Percentiles rank a stretch among this genome's conserved stretches.
These are phyloP conservation scores for Acleris cristana DNA, from an alignment of 2,888 invertebrate species.

Conservation along the genomic window DNA sequence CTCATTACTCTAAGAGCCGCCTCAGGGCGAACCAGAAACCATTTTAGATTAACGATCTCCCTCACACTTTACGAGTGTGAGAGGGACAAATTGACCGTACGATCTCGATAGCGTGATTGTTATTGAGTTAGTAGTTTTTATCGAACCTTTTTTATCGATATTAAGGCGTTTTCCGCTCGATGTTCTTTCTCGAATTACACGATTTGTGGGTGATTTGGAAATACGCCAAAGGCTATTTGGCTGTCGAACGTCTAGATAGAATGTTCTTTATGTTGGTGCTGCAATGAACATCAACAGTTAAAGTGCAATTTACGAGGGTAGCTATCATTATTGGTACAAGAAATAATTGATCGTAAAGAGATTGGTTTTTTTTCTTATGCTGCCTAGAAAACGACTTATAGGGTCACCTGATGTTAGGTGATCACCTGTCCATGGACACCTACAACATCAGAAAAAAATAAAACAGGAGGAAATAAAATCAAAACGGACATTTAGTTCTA, in stretches of 20 bases:
- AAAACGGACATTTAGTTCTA: too few species aligned
- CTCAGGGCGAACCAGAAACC: conserved; percentile 7
- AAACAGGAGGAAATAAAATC: too few species aligned
- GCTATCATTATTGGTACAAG: too few species aligned
- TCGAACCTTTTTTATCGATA: conserved; percentile 26
- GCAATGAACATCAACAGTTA: too few species aligned
- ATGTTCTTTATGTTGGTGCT: not conserved
- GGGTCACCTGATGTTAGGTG: too few species aligned
- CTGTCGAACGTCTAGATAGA: conserved; percentile 4
- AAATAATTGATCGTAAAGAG: too few species aligned
- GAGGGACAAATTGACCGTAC: conserved; percentile 30
- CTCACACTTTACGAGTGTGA: conserved; percentile 25
- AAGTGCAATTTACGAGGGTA: too few species aligned
- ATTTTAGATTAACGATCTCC: conserved; percentile 21
- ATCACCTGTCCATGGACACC: too few species aligned
- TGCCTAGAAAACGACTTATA: too few species aligned
- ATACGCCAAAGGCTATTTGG: conserved; percentile 15
- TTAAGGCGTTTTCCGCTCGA: conserved; percentile 6
- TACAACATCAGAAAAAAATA: too few species aligned
- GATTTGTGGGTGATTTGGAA: conserved; percentile 22
- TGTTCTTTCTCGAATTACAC: conserved; percentile 15
- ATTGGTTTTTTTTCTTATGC: too few species aligned
- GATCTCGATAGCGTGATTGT: conserved; percentile 18
- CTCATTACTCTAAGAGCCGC: conserved; percentile 16
- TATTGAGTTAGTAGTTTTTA: conserved; percentile 27